Base-by-base conservation (phyloP, 2,113 vertebrate genomes). In the Ictidomys tridecemlineatus region DNA sequence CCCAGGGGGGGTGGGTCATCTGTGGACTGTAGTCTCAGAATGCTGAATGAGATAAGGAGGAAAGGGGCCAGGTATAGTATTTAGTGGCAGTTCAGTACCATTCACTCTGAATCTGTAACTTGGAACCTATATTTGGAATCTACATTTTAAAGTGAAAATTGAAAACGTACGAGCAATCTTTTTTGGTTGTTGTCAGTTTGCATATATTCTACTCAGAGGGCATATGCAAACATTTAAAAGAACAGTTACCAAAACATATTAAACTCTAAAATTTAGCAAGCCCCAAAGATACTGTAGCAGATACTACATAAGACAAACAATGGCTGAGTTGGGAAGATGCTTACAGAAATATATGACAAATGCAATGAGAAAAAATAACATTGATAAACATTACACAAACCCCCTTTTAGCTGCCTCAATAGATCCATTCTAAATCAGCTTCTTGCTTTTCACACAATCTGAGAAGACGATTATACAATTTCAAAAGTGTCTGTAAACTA, bases 401-500 rank as follows among this genome's bases (percentile, higher is more conserved):
- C n/a, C 30, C 77, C 76, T 56, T 78, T 39, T 6, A 51, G 56
- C 70, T 3, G 56, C 70, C 86, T 93, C 79, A 3, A 26, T 4
- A 26, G 63, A 37, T 63, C 83, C 74, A n/a, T 72, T 72, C 96
- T 61, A 28, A 95, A 37, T 83, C 86, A 28, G 53, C 79, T 51
- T 45, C 93, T 51, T 8, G 83, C 74, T 93, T 79, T 93, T 85
- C 93, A 86, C 53, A 58, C 11, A 90, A 87, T 80, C 72, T 17
- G 45, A 58, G 70, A 93, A 30, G 92, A 77, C 2, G 45, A 83
- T 95, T 84, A 92, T 67, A 48, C 48, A 83, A 95, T 96, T 97
- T 96, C 89, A 76, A 42, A 94, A 94, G 79, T 92, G 89, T 95
- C 96, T 95, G 80, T 83, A 96, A 97, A 96, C 97, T 89, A n/a